phyloP scores from a whole-genome alignment of 2,113 vertebrate genomes.

The Cynoglossus semilaevis region DNA sequence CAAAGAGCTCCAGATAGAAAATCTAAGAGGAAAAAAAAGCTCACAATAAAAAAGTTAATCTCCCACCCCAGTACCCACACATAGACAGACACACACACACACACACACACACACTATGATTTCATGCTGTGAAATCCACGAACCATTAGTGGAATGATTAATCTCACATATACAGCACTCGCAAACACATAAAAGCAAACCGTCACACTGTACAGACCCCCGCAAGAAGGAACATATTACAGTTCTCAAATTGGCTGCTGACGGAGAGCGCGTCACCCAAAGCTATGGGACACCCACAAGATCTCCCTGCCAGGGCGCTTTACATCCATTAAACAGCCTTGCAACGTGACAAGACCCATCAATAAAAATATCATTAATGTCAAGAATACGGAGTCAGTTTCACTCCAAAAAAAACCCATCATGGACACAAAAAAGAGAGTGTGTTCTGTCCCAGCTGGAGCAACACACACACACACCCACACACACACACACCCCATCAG shows the following conservation, averaged over 20 bases:
- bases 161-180: slow-evolving; percentile 16
- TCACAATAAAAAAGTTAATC: too few relatives aligned
- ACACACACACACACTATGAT: slow-evolving; percentile 2
- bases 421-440: slow-evolving; percentile 28
- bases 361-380: slow-evolving; percentile 60
- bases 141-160: slow-evolving; percentile 32
- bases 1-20: too few relatives aligned
- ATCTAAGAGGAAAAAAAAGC: too few relatives aligned
- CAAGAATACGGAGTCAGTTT: slow-evolving; percentile 28
- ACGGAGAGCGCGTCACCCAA: slow-evolving; percentile 18
- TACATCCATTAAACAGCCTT: slow-evolving; percentile 45
- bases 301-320: slow-evolving; percentile 32
- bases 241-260: slow-evolving; percentile 31
- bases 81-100: slow-evolving; percentile 5
- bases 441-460: slow-evolving; percentile 15
- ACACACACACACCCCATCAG: slow-evolving; percentile 39
- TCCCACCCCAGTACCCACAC: background rate
- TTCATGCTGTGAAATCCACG: too few relatives aligned
- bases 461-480: slow-evolving; percentile 28
- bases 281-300: slow-evolving; percentile 48
- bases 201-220: background rate
- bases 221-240: slow-evolving; percentile 5
- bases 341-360: slow-evolving; percentile 51
- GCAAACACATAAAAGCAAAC: background rate
- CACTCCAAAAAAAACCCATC: slow-evolving; percentile 30